phyloP scores from a whole-genome alignment of 2,888 invertebrate species.

The Lepidonotus clava region DNA sequence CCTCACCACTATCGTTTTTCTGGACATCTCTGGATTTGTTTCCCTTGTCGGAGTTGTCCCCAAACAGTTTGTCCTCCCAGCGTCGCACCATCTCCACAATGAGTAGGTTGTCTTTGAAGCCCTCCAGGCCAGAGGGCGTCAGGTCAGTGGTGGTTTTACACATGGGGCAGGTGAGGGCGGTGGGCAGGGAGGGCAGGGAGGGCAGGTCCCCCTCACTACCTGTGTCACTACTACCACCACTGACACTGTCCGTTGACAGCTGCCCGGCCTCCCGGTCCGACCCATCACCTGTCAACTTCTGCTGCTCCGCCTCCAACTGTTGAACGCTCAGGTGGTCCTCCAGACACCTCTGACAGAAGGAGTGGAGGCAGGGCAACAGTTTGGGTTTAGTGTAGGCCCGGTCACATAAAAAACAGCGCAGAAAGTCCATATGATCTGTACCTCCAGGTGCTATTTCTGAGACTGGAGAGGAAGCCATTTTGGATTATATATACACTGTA shows the following conservation, averaged over 20 bases:
- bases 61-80: slow-evolving; percentile 30
- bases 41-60: neutral
- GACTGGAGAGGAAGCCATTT: slow-evolving; percentile 27
- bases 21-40: neutral
- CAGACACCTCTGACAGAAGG: slow-evolving; percentile 41
- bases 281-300: neutral
- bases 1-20: neutral
- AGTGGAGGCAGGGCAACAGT: slow-evolving; percentile 49
- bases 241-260: slow-evolving; percentile 1
- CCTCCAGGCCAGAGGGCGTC: neutral
- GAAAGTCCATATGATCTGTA: slow-evolving; percentile 31
- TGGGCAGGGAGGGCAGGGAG: neutral
- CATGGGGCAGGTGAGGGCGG: neutral
- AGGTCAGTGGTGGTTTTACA: neutral
- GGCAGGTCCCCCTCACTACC: neutral
- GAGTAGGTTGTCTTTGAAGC: slow-evolving; percentile 35
- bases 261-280: neutral
- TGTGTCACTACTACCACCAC: neutral
- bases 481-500: too few species aligned
- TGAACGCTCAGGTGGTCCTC: neutral
- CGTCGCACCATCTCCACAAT: slow-evolving; percentile 24
- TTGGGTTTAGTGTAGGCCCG: slow-evolving; percentile 38
- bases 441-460: neutral
- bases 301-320: neutral
- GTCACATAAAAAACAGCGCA: slow-evolving; percentile 32